These are phyloP conservation scores for Rhimphoctona megacephalus DNA, from an alignment of 2,888 invertebrate species.

Conservation along the genomic window DNA sequence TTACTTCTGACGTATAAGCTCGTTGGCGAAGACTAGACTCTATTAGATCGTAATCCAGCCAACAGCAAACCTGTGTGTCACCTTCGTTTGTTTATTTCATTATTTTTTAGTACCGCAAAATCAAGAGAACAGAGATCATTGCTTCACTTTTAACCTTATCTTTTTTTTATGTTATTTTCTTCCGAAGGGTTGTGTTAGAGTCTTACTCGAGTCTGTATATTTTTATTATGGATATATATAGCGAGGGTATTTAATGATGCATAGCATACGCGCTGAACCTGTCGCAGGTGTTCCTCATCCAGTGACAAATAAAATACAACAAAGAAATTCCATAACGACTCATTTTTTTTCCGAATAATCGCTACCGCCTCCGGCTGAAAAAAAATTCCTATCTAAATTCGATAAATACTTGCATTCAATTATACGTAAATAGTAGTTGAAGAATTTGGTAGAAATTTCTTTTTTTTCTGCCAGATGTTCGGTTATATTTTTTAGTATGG, in stretches of 20 bases:
- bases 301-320: constrained; percentile 37
- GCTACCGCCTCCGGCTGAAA: neutral
- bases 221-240: constrained; percentile 13
- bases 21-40: constrained; percentile 14
- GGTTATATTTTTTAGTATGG: neutral
- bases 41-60: constrained; percentile 44
- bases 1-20: constrained; percentile 3
- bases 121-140: constrained; percentile 33
- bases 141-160: constrained; percentile 10
- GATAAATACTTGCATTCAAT: neutral
- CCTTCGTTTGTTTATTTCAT: constrained; percentile 26
- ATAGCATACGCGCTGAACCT: constrained; percentile 42
- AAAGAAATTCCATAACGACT: constrained; percentile 15
- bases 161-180: constrained; percentile 7
- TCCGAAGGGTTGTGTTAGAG: constrained; percentile 18
- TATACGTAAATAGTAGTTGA: neutral
- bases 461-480: neutral
- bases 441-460: neutral
- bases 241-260: constrained; percentile 53
- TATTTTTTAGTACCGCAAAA: constrained; percentile 46
- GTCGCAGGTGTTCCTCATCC: constrained; percentile 61
- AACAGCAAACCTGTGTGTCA: constrained; percentile 54
- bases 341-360: neutral
- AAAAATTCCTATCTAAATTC: neutral
- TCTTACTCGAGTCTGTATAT: neutral